A percentile compares a stretch with the other conserved stretches of the same genome.
phyloP scores from a whole-genome alignment of 2,888 invertebrate species.

The Apamea epomidion region DNA sequence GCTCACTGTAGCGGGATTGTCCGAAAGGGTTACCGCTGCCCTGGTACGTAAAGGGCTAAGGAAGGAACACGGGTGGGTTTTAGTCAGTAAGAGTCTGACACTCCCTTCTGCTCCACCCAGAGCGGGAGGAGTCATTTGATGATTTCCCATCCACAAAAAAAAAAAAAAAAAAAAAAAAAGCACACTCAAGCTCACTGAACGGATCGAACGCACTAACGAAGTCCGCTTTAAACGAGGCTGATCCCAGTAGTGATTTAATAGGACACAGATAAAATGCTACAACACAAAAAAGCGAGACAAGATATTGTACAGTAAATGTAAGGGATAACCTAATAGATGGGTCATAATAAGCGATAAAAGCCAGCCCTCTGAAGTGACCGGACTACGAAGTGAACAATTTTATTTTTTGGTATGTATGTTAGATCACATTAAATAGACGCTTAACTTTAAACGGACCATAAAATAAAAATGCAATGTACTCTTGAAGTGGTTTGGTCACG shows the following conservation, averaged over 20 bases:
- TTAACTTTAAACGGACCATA: neutral
- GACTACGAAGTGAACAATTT: conserved; percentile 26
- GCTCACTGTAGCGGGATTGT: too few relatives aligned
- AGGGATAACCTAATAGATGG: conserved; percentile 44
- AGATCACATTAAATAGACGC: conserved; percentile 18
- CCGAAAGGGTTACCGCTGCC: too few relatives aligned
- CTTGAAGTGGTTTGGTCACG: neutral
- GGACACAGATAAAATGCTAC: conserved; percentile 31
- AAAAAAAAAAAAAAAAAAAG: too few relatives aligned
- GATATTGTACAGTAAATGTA: conserved; percentile 21
- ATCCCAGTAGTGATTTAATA: conserved; percentile 38
- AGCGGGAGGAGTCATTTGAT: too few relatives aligned
- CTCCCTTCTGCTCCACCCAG: too few relatives aligned
- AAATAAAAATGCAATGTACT: conserved; percentile 10
- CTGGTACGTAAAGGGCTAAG: too few relatives aligned
- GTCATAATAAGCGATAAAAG: conserved; percentile 32
- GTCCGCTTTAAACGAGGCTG: conserved; percentile 4
- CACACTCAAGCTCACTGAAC: too few relatives aligned
- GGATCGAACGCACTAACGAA: conserved; percentile 2
- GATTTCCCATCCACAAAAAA: too few relatives aligned
- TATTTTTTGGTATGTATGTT: conserved; percentile 7
- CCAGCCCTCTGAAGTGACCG: conserved; percentile 8
- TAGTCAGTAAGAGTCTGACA: too few relatives aligned
- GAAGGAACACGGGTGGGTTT: too few relatives aligned
- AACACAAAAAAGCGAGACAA: neutral